These are phyloP conservation scores for Metaphire vulgaris DNA, from an alignment of 1,140 invertebrate genomes.

Conservation along the genomic window DNA sequence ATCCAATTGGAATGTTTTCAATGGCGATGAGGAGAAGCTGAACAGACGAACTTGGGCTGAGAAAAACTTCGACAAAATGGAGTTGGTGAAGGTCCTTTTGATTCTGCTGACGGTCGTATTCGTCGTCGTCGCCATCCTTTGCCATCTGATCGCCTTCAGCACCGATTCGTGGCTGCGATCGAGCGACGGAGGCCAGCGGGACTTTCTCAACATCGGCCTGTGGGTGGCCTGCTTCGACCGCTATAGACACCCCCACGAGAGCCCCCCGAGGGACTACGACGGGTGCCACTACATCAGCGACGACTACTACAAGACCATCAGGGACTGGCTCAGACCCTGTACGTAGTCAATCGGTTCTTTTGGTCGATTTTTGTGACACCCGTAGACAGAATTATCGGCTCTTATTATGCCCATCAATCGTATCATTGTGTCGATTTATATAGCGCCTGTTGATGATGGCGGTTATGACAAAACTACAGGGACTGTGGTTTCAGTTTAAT, in stretches of 20 bases:
- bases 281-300: conserved; percentile 25
- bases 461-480: neutral
- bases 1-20: no score
- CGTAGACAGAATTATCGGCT: neutral
- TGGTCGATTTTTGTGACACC: neutral
- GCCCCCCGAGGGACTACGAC: conserved; percentile 19
- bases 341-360: conserved; percentile 1
- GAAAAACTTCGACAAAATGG: conserved; percentile 20
- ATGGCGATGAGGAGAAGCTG: no score
- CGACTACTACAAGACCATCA: conserved; percentile 17
- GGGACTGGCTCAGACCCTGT: conserved; percentile 28
- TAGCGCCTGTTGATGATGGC: neutral
- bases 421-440: neutral
- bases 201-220: conserved; percentile 29
- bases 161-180: conserved; percentile 28
- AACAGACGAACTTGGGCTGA: no score
- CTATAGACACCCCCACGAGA: conserved; percentile 29
- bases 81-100: conserved; percentile 13
- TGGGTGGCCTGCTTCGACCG: conserved; percentile 27
- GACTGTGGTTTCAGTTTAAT: no score
- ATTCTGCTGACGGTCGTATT: conserved; percentile 23
- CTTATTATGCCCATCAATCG: neutral
- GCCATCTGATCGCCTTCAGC: conserved; percentile 26
- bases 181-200: conserved; percentile 4
- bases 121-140: conserved; percentile 26